phyloP scores from a whole-genome alignment of 2,888 invertebrate species.

The Sepioteuthis lessoniana region DNA sequence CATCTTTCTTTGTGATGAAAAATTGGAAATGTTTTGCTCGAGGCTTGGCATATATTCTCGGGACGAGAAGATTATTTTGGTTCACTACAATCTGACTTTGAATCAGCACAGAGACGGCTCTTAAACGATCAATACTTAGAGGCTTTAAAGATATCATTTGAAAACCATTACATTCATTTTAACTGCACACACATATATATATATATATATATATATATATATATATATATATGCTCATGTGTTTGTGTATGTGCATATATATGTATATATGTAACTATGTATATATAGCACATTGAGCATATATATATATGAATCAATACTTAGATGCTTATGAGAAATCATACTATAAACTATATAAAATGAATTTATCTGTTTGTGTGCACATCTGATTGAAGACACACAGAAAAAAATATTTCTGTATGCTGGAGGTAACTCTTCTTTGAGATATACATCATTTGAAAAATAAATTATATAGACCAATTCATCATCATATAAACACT shows the following conservation, averaged over 20 bases:
- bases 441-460: not conserved
- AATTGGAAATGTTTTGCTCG: conserved; percentile 12
- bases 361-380: not conserved
- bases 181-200: not conserved
- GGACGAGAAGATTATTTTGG: not conserved
- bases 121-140: not conserved
- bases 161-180: not conserved
- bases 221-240: not conserved
- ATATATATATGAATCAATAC: not conserved
- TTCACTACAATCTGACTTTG: not conserved
- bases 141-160: not conserved
- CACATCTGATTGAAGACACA: not conserved
- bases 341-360: not conserved
- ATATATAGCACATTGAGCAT: not conserved
- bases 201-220: not conserved
- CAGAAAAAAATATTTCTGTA: not conserved
- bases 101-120: not conserved
- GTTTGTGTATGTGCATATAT: too few relatives aligned
- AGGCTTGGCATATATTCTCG: not conserved
- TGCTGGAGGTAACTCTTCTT: not conserved
- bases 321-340: not conserved
- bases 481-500: too few relatives aligned
- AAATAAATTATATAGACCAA: too few relatives aligned
- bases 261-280: too few relatives aligned
- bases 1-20: not conserved